Percentiles rank a stretch among this genome's conserved stretches.
Conservation (phyloP, 2,888 invertebrate species). For the Gastrophysa polygoni region DNA sequence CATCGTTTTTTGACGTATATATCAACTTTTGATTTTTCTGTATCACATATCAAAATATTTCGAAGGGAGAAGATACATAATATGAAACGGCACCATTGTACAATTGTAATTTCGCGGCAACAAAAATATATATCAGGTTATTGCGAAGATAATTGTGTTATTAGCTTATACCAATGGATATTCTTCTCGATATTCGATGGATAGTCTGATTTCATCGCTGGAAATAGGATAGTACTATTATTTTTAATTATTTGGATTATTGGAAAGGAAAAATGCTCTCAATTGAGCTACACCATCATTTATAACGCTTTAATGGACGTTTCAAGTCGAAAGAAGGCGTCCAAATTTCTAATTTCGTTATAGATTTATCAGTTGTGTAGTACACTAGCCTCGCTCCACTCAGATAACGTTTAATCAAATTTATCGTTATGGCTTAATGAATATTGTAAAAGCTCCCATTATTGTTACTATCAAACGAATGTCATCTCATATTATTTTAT, state of each 20-base stretch:
- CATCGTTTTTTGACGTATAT: no score
- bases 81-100: no score
- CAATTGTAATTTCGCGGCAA: no score
- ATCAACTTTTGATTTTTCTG: no score
- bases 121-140: no score
- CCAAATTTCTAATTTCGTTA: conserved; percentile 25
- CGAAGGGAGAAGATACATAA: no score
- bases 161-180: no score
- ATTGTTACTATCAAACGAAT: conserved; percentile 18
- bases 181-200: no score
- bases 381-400: conserved; percentile 26
- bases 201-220: conserved; percentile 20
- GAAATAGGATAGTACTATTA: conserved; percentile 24
- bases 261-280: conserved; percentile 16
- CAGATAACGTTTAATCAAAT: conserved; percentile 19
- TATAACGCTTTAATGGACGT: conserved; percentile 15
- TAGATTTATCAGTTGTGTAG: conserved; percentile 25
- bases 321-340: conserved; percentile 20
- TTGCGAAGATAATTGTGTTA: no score
- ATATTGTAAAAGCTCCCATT: conserved; percentile 16
- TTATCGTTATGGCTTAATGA: conserved; percentile 10
- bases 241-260: conserved; percentile 21
- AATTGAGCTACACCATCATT: conserved; percentile 15
- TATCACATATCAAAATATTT: no score
- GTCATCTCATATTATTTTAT: conserved; percentile 19